Percentiles rank a stretch among this genome's conserved stretches.
These are phyloP conservation scores for Microcebus lehilahytsara DNA, from an alignment of 2,113 vertebrate species.

Conservation along the genomic window DNA sequence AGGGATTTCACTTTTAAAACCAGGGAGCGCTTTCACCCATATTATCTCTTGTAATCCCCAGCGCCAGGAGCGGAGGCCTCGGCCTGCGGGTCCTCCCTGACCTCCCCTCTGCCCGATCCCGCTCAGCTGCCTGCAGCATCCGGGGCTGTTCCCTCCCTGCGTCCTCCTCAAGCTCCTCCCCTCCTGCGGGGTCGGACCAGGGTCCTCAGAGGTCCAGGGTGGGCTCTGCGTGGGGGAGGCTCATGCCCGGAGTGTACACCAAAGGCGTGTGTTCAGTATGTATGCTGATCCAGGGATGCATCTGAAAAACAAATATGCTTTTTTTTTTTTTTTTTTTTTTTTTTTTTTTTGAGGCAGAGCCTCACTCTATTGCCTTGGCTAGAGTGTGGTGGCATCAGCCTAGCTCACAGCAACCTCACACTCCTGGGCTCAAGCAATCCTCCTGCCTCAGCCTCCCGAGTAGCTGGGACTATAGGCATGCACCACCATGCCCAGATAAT, in stretches of 20 bases:
- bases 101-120: neutral
- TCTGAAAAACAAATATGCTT: neutral
- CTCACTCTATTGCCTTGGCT: too few relatives aligned
- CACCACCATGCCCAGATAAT: too few relatives aligned
- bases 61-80: rapidly evolving
- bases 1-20: neutral
- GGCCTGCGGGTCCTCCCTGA: neutral
- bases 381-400: too few relatives aligned
- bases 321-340: too few relatives aligned
- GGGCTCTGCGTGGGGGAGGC: neutral
- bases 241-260: rapidly evolving
- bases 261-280: neutral
- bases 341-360: too few relatives aligned
- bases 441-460: too few relatives aligned
- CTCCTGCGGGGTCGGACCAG: too few relatives aligned
- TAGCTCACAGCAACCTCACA: too few relatives aligned
- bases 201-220: neutral
- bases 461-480: too few relatives aligned
- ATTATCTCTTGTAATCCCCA: neutral
- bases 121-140: rapidly evolving
- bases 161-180: neutral
- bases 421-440: too few relatives aligned
- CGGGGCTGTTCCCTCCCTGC: rapidly evolving
- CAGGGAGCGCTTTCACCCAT: neutral
- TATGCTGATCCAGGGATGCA: neutral